Percentiles rank a stretch among this genome's conserved stretches.
These are phyloP conservation scores for Sciurus niger DNA, from an alignment of 2,113 vertebrate genomes.

Conservation along the genomic window DNA sequence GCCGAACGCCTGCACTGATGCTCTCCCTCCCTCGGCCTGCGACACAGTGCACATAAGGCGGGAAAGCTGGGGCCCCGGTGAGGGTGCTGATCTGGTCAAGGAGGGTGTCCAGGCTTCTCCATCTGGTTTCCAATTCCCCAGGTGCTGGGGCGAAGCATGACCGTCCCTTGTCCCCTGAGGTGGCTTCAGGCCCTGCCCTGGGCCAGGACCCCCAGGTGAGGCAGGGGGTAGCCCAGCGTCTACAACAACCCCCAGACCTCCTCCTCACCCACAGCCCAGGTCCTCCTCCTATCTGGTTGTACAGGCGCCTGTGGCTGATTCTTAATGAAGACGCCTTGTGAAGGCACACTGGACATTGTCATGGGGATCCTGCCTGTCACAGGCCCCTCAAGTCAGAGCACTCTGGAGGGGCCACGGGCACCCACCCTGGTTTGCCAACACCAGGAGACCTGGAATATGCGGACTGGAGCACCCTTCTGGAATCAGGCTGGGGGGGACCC, in stretches of 20 bases:
- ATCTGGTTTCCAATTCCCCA: neutral
- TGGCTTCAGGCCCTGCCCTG: rapidly evolving
- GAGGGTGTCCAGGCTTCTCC: constrained; percentile 36
- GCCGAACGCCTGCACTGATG: rapidly evolving
- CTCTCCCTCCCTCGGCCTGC: neutral
- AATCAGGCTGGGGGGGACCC: neutral
- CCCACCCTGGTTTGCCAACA: neutral
- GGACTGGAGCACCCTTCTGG: neutral
- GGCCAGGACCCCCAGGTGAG: neutral
- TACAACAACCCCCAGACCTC: neutral
- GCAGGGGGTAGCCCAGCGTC: neutral
- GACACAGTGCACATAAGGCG: rapidly evolving
- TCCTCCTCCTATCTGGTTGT: neutral
- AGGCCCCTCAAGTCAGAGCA: constrained; percentile 77
- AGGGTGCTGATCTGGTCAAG: neutral
- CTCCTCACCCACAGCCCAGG: rapidly evolving
- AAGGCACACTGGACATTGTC: constrained; percentile 36
- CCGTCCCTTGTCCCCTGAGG: neutral
- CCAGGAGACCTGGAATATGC: neutral
- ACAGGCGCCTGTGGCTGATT: neutral
- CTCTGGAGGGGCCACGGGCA: constrained; percentile 66
- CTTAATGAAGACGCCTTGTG: neutral
- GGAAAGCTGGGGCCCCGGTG: neutral
- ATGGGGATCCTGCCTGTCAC: constrained; percentile 61
- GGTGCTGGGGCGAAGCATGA: neutral